Base-by-base conservation (phyloP, 2,113 vertebrate genomes). In the Vicugna pacos region DNA sequence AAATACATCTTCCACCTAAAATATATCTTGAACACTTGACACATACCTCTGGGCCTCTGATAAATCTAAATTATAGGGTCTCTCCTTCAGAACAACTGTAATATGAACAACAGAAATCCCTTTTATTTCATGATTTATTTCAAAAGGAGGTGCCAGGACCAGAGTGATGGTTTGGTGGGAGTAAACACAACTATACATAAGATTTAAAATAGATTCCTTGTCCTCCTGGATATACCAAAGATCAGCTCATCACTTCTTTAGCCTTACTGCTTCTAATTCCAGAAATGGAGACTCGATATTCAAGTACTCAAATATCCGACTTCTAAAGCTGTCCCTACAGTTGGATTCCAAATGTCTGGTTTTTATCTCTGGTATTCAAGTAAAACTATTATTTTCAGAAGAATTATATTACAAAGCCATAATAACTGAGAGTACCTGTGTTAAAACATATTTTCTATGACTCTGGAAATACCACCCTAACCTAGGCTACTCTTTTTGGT, bases 321-420 rank as follows among this genome's bases (percentile, higher is more conserved):
- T 87, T 56, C n/a, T 0, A 6, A 58, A 32, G 22, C 64, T 6
- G 2, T 62, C 48, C 54, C n/a, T 6, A 24, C 3, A 72, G 12
- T 56, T 48, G 30, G 19, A 54, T 85, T 93, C 32, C 79, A 96
- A 62, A 69, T 56, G 16, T 46, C 38, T 87, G 73, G 4, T 60
- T 90, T 84, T 42, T 10, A 35, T 70, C 30, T 35, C 19, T 77
- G n/a, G 15, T 50, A 60, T 75, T 91, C 65, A 88, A 89, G 22
- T 24, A 72, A 95, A 85, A 84, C 28, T 90, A 35, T 79, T 56
- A 24, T 80, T 94, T 76, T 16, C 60, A 89, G 54, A 79, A 94
- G 60, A 62, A 54, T 70, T 80, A 20, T 69, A 67, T 77, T 60
- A 35, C 19, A 64, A 85, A 79, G 38, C 7, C 46, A 46, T 35